Evolutionary conservation across 2,797 vertebrate species (phyloP), one percentile per base, ranked within the genome.

Genomic region (Pelochelys cantorii): DNA sequence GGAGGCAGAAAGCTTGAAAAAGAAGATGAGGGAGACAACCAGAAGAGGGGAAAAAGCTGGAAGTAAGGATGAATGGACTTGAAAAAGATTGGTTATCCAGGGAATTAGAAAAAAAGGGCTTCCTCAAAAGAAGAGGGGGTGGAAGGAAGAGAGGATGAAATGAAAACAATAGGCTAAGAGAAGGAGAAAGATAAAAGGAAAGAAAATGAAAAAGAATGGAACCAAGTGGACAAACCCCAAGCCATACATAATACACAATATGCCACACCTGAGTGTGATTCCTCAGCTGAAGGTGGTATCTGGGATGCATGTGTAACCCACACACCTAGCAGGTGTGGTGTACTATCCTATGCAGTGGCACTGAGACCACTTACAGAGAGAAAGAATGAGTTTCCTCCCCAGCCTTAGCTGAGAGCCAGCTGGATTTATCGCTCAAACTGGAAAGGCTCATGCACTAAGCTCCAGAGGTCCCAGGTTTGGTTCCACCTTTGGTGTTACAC

Each of bases 21-120:
- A 84, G 86, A 78, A 85, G 57, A 89, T 79, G 88, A 92, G 84
- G 91, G 88, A 91, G 88, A 80, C 87, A 85, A 92, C 88, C 78
- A 83, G 89, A 93, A 94, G 89, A 86, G 53, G 74, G 13, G 88
- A 84, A 25, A 75, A 96, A 86, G 88, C 52, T 91, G 85, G 88
- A 94, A 96, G 90, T 55, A 54, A n/a, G 74, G 48, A 65, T 52
- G 56, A 79, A 95, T 13, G 52, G 93, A 85, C 81, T 78, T 88
- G 90, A 75, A 93, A 93, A 96, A 92, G 90, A 92, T 94, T 96
- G 90, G 85, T 71, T 31, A 89, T 81, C 90, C 93, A 91, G 86
- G 91, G 82, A 88, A 62, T 84, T 81, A 86, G 79, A 42, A 11
- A 81, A 86, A 71, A 93, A 68, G 65, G 59, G 12, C 85, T 42